Conservation (phyloP, 1,140 invertebrate species). For the Forficula auricularia region DNA sequence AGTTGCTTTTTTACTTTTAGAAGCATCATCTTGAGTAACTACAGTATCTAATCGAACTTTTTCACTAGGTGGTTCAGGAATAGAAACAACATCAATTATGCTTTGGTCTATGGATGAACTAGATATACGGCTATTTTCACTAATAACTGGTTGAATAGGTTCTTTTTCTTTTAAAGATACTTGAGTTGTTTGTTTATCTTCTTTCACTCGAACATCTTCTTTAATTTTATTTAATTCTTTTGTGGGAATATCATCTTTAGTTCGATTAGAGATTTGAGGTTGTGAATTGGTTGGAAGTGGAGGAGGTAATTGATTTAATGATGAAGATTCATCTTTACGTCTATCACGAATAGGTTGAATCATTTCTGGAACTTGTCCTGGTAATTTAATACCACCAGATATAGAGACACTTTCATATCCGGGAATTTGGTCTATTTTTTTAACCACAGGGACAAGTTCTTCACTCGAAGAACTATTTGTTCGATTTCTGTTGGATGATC, state of each 20-base stretch:
- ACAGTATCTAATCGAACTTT: not conserved
- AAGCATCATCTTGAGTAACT: not conserved
- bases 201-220: not conserved
- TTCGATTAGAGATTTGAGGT: conserved; percentile 11
- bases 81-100: conserved; percentile 4
- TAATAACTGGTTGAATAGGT: not conserved
- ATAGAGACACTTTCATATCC: conserved; percentile 25
- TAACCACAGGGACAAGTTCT: conserved; percentile 23
- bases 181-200: no score
- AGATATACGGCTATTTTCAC: conserved; percentile 23
- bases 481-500: conserved; percentile 17
- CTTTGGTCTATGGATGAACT: conserved; percentile 9
- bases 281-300: conserved; percentile 14
- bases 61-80: conserved; percentile 3
- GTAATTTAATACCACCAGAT: conserved; percentile 12
- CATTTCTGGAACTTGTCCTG: conserved; percentile 16
- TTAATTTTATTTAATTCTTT: not conserved
- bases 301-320: conserved; percentile 9
- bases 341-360: conserved; percentile 13
- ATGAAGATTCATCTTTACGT: conserved; percentile 15
- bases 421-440: conserved; percentile 25
- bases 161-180: no score
- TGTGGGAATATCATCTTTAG: conserved; percentile 21
- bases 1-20: conserved; percentile 22
- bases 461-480: conserved; percentile 22